phyloP scores from a whole-genome alignment of 2,113 vertebrate species.

The Menidia beryllina region DNA sequence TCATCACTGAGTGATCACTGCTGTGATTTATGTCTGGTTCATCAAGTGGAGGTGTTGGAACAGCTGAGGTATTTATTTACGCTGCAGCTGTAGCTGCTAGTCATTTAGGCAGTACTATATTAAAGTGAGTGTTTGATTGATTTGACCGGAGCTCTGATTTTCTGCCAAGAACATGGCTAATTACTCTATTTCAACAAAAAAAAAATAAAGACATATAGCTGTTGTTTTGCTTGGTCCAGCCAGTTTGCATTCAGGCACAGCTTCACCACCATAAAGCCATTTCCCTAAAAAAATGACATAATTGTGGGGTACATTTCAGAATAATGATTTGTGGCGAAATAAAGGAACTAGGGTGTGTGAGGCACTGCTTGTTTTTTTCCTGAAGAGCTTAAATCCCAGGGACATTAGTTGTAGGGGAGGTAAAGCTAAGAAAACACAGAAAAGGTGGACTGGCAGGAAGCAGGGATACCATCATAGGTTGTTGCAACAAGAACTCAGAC shows the following conservation, averaged over 20 bases:
- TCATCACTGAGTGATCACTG: conserved; percentile 52
- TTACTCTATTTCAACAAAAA: conserved; percentile 36
- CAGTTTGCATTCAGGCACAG: conserved; percentile 41
- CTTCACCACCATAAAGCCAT: conserved; percentile 50
- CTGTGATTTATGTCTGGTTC: conserved; percentile 56
- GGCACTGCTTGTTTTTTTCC: conserved; percentile 32
- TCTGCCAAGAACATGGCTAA: conserved; percentile 72
- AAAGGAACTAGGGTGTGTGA: conserved; percentile 14
- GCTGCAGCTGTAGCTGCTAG: conserved; percentile 9
- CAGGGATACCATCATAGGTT: conserved; percentile 33
- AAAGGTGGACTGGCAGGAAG: conserved; percentile 27
- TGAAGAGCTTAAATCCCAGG: conserved; percentile 46
- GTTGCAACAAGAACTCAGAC: conserved; percentile 26
- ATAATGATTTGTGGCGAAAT: conserved; percentile 65
- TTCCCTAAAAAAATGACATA: conserved; percentile 79
- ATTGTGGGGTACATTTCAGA: conserved; percentile 74
- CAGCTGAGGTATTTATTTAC: conserved; percentile 61
- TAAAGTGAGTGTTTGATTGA: conserved; percentile 26
- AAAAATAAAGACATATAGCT: conserved; percentile 34
- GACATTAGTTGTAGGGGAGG: conserved; percentile 5
- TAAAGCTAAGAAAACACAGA: background rate
- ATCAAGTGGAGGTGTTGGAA: conserved; percentile 53
- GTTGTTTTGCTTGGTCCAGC: conserved; percentile 45
- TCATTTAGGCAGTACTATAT: conserved; percentile 17
- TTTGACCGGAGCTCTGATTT: conserved; percentile 23